Base-by-base conservation (phyloP, 2,888 invertebrate genomes). In the Eucriotettix oculatus region DNA sequence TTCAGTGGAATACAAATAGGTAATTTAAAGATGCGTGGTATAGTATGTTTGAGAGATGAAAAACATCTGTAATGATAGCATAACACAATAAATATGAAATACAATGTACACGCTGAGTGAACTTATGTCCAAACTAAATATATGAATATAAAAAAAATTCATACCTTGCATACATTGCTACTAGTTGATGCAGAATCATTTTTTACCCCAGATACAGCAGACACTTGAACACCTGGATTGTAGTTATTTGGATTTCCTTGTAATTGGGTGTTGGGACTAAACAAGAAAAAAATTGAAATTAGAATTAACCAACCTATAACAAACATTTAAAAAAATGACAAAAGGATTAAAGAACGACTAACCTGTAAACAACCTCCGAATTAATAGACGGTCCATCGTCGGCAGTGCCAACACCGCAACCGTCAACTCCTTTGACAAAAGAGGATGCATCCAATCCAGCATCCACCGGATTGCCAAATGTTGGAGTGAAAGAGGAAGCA, bases 141-240 rank as follows among this genome's bases (percentile, higher is more conserved):
- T 5, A 2, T 29, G 2, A 48, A 48, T 12, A 52, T 41, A 29
- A 48, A 54, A 59, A 17, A 48, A 16, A 60, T 58, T 65, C 72
- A 73, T 73, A 80, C 80, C 78, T 87, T 87, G 75, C 87, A 87
- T 61, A 87, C 86, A 72, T 89, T 84, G 62, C 67, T 68, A 61
- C 84, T 83, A 56, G 81, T 78, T 65, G 79, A 75, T 14, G 80
- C 78, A 57, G 80, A 78, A 44, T 64, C 63, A 54, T 52, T 60
- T 54, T 64, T 64, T 60, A 61, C 60, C 53, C 60, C 61, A 12
- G 62, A 57, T 10, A 60, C 61, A 41, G 61, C 60, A 16, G 60
- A 60, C 10, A 64, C 64, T 16, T 57, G 54, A 40, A 56, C 62
- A 14, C 58, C 80, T 60, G 79, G 77, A 61, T 72, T 73, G 71